Evolutionary conservation across 2,797 vertebrate genomes (phyloP).

Genomic region (Lagodon rhomboides): DNA sequence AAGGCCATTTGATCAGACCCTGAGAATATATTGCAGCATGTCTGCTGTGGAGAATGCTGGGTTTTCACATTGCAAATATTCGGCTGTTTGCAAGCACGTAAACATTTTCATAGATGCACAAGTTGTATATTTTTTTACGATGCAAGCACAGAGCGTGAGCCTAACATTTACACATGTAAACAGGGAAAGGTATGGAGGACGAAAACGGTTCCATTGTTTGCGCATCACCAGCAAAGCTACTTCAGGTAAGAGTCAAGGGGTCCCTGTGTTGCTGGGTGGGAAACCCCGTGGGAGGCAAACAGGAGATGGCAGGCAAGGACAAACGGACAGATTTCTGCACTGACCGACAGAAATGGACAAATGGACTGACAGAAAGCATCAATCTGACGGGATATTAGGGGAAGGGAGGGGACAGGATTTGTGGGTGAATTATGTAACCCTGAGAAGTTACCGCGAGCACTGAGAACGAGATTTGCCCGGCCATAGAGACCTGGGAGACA

Average conservation of each 20-base stretch:
- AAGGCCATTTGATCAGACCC: slow-evolving; percentile 78
- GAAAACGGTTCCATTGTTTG: slow-evolving; percentile 48
- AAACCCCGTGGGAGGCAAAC: slow-evolving; percentile 62
- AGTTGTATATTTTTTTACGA: slow-evolving; percentile 38
- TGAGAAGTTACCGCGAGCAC: slow-evolving; percentile 87
- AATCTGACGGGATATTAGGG: slow-evolving; percentile 45
- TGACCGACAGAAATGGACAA: slow-evolving; percentile 58
- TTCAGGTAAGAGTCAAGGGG: slow-evolving; percentile 48
- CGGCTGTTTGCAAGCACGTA: slow-evolving; percentile 66
- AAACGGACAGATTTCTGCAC: slow-evolving; percentile 61
- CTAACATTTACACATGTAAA: slow-evolving; percentile 67
- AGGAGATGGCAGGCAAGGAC: slow-evolving; percentile 73
- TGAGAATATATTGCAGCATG: slow-evolving; percentile 61
- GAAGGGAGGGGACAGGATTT: slow-evolving; percentile 50
- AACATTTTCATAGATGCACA: slow-evolving; percentile 59
- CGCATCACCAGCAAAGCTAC: slow-evolving; percentile 64
- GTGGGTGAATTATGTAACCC: slow-evolving; percentile 75
- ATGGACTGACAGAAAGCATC: slow-evolving; percentile 62
- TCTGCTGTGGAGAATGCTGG: slow-evolving; percentile 73
- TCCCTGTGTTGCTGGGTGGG: slow-evolving; percentile 63
- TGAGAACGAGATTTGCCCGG: slow-evolving; percentile 86
- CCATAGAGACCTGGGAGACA: slow-evolving; percentile 88
- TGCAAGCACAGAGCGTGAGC: slow-evolving; percentile 63
- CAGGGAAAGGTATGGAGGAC: slow-evolving; percentile 58
- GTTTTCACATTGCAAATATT: slow-evolving; percentile 71